phyloP scores from a whole-genome alignment of 2,797 vertebrate species.

The Hippopotamyrus pictus region DNA sequence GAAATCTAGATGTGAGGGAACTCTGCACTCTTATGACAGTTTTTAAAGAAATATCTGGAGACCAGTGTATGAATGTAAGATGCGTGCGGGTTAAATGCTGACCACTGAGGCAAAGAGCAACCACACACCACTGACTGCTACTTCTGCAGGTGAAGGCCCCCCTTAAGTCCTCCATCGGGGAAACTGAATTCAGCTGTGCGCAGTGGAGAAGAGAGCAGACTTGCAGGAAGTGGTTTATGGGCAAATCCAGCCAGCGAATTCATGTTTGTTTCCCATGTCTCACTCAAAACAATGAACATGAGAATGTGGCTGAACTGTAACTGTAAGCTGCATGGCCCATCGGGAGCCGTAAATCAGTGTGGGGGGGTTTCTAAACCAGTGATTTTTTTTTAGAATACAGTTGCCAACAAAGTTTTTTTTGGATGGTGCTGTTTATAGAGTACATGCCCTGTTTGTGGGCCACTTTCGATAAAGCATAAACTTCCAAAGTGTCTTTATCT shows the following conservation, averaged over 20 bases:
- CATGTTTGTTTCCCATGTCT: neutral
- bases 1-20: neutral
- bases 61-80: neutral
- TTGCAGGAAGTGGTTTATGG: neutral
- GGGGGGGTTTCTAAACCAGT: neutral
- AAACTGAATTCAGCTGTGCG: neutral
- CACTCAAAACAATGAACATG: neutral
- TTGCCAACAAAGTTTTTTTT: neutral
- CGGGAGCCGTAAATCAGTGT: neutral
- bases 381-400: neutral
- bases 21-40: neutral
- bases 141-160: neutral
- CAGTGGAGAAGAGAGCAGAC: neutral
- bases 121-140: neutral
- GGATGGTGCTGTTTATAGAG: neutral
- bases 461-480: neutral
- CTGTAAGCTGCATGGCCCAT: neutral
- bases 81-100: neutral
- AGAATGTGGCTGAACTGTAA: neutral
- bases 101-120: neutral
- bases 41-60: neutral
- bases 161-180: neutral
- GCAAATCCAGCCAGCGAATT: neutral
- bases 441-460: neutral
- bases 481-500: neutral